A percentile compares a stretch with the other conserved stretches of the same genome.
Conservation (phyloP, 2,888 invertebrate species). For the Nipponacmea schrenckii region DNA sequence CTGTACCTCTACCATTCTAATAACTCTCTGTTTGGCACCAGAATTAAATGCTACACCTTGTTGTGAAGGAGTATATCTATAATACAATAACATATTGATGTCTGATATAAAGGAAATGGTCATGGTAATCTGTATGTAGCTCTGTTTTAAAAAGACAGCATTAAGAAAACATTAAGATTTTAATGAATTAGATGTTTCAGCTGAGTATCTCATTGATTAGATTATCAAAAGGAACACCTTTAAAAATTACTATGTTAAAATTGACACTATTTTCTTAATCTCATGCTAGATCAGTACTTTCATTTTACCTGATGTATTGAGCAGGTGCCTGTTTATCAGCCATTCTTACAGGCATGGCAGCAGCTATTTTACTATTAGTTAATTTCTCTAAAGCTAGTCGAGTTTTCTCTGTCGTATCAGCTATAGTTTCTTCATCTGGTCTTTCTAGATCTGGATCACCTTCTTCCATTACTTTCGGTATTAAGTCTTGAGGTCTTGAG, state of each 20-base stretch:
- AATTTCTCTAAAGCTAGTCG: conserved; percentile 87
- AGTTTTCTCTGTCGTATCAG: conserved; percentile 88
- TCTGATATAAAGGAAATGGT: not conserved
- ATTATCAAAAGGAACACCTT: too few relatives aligned
- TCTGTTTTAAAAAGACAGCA: not conserved
- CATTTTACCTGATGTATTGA: conserved; percentile 84
- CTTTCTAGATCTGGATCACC: conserved; percentile 89
- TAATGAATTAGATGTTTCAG: not conserved
- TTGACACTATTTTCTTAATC: too few relatives aligned
- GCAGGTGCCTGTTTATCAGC: conserved; percentile 93
- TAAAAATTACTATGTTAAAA: too few relatives aligned
- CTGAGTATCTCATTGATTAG: too few relatives aligned
- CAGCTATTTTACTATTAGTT: conserved; percentile 82
- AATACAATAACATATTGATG: conserved; percentile 21
- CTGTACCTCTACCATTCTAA: conserved; percentile 92
- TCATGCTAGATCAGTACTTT: too few relatives aligned
- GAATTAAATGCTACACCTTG: conserved; percentile 95
- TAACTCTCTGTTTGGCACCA: conserved; percentile 96
- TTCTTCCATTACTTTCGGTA: conserved; percentile 91
- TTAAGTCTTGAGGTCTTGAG: conserved; percentile 89
- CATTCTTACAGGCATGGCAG: conserved; percentile 95
- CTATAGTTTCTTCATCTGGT: conserved; percentile 86
- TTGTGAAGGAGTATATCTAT: conserved; percentile 91
- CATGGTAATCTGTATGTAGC: too few relatives aligned
- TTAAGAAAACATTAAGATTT: too few relatives aligned